A percentile compares a stretch with the other conserved stretches of the same genome.
Conservation (phyloP, 2,113 vertebrate species). For the Anolis carolinensis region DNA sequence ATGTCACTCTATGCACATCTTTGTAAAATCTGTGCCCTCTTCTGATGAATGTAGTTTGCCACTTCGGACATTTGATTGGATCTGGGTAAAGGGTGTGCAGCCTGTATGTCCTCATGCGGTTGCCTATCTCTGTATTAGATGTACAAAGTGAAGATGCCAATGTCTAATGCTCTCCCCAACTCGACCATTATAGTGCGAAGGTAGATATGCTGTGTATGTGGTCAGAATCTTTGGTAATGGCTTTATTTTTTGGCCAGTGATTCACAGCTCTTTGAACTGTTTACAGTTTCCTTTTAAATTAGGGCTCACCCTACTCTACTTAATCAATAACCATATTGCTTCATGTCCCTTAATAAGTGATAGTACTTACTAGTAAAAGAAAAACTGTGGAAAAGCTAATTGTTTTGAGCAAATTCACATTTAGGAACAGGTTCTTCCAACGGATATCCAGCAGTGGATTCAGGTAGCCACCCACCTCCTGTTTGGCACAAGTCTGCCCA, state of each 20-base stretch:
- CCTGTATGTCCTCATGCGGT: no score
- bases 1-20: neutral
- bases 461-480: no score
- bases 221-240: no score
- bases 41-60: no score
- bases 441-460: neutral
- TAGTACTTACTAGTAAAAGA: neutral
- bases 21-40: no score
- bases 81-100: no score
- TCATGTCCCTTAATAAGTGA: neutral
- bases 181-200: neutral
- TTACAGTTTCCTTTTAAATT: neutral
- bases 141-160: neutral
- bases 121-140: neutral
- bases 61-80: neutral
- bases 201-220: neutral
- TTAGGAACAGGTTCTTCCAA: neutral
- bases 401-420: neutral
- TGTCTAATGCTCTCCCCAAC: neutral
- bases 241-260: neutral
- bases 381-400: neutral
- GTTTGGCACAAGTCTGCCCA: no score
- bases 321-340: neutral
- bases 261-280: neutral
- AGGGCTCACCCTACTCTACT: neutral